These are phyloP conservation scores for Coendou prehensilis DNA, from an alignment of 2,797 vertebrate genomes.

Conservation along the genomic window DNA sequence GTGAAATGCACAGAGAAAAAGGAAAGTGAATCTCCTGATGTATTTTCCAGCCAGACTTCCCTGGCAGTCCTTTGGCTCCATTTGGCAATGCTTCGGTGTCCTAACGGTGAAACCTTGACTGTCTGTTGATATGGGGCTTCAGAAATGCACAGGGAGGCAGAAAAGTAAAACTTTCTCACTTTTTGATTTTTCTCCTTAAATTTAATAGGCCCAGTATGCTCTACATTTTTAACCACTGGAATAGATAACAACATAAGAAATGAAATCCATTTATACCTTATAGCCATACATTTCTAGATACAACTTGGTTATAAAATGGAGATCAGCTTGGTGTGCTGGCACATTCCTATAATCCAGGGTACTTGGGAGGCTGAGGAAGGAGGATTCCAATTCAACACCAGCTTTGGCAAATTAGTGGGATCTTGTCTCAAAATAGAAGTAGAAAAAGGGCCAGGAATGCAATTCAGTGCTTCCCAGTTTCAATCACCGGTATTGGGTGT, in stretches of 20 bases:
- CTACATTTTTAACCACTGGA: background rate
- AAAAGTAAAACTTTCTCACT: background rate
- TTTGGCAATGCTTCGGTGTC: background rate
- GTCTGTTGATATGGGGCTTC: background rate
- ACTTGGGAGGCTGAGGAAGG: background rate
- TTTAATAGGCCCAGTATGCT: background rate
- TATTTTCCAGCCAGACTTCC: slow-evolving; percentile 39
- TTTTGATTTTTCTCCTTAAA: background rate
- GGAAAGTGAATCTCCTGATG: background rate
- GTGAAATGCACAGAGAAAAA: slow-evolving; percentile 18
- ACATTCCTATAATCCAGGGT: background rate
- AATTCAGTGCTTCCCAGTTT: background rate
- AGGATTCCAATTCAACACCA: background rate
- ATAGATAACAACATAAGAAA: background rate
- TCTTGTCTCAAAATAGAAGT: background rate
- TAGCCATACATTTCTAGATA: slow-evolving; percentile 15
- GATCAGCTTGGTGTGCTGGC: background rate
- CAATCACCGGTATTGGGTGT: background rate
- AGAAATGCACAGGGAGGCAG: slow-evolving; percentile 25
- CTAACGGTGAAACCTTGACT: background rate
- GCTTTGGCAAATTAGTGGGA: background rate
- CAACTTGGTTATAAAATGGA: slow-evolving; percentile 51
- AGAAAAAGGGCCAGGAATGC: background rate
- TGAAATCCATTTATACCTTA: slow-evolving; percentile 30
- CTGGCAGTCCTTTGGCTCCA: background rate